phyloP scores from a whole-genome alignment of 2,113 vertebrate genomes.

The Toxotes chatareus region DNA sequence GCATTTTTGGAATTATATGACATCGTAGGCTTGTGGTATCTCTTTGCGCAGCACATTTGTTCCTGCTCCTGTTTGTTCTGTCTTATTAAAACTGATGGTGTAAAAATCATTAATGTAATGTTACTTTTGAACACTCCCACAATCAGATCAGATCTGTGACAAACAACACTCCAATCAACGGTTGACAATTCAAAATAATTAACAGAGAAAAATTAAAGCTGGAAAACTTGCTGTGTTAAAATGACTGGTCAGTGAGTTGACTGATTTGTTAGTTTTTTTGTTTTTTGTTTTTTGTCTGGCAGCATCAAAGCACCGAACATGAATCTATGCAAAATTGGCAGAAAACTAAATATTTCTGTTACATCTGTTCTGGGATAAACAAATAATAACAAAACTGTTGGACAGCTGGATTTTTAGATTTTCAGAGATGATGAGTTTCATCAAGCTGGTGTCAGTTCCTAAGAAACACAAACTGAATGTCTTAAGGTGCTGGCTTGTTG shows the following conservation, averaged over 20 bases:
- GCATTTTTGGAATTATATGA: neutral
- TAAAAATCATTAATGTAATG: neutral
- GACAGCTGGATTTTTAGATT: neutral
- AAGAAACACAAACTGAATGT: slow-evolving; percentile 20
- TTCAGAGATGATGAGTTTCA: neutral
- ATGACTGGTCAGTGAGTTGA: neutral
- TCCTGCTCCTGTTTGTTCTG: neutral
- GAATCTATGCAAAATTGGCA: no score
- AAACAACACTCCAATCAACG: slow-evolving; percentile 3
- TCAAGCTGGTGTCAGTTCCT: neutral
- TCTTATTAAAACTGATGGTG: neutral
- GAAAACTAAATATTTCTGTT: neutral
- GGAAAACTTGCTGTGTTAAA: neutral
- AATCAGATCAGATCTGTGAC: neutral
- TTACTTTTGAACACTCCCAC: neutral
- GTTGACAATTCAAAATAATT: neutral
- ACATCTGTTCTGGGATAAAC: neutral
- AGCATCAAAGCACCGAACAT: neutral
- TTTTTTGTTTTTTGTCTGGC: neutral
- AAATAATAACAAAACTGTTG: neutral
- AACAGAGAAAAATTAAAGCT: neutral
- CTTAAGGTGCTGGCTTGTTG: neutral
- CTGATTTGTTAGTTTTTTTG: neutral
- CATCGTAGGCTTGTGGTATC: neutral
- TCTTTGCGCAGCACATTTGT: neutral